Percentiles rank a stretch among this genome's conserved stretches.
phyloP scores from a whole-genome alignment of 2,113 vertebrate species.

The Callionymus lyra region DNA sequence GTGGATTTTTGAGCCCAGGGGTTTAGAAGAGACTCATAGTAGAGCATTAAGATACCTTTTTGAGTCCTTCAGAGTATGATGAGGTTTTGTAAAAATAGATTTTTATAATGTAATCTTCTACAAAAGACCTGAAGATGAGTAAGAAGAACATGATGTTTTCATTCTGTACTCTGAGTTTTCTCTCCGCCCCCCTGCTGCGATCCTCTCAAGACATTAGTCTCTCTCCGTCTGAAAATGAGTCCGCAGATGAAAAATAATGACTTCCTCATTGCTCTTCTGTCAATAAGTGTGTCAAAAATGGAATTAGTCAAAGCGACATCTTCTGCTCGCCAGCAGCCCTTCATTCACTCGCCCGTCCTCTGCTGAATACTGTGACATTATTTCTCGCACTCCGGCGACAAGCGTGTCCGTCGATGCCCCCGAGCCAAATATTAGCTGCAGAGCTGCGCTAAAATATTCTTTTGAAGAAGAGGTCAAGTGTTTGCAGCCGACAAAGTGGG shows the following conservation, averaged over 20 bases:
- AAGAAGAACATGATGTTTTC: too few species aligned
- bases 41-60: too few species aligned
- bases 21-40: too few species aligned
- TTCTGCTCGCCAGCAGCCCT: constrained; percentile 63
- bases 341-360: constrained; percentile 67
- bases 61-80: too few species aligned
- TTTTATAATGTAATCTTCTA: too few species aligned
- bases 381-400: constrained; percentile 66
- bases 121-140: too few species aligned
- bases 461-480: constrained; percentile 72
- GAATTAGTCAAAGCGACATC: constrained; percentile 72
- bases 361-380: constrained; percentile 74
- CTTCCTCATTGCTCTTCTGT: constrained; percentile 70
- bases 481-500: constrained; percentile 56
- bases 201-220: constrained; percentile 58
- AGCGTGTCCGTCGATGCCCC: constrained; percentile 68
- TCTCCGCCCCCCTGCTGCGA: constrained; percentile 16
- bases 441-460: constrained; percentile 66
- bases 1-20: too few species aligned
- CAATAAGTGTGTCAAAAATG: constrained; percentile 74
- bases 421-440: constrained; percentile 64
- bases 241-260: constrained; percentile 69
- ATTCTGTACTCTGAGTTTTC: constrained; percentile 3
- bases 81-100: too few species aligned
- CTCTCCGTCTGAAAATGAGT: constrained; percentile 54